Conservation (phyloP, 2,888 invertebrate species). For the Phortica magna region DNA sequence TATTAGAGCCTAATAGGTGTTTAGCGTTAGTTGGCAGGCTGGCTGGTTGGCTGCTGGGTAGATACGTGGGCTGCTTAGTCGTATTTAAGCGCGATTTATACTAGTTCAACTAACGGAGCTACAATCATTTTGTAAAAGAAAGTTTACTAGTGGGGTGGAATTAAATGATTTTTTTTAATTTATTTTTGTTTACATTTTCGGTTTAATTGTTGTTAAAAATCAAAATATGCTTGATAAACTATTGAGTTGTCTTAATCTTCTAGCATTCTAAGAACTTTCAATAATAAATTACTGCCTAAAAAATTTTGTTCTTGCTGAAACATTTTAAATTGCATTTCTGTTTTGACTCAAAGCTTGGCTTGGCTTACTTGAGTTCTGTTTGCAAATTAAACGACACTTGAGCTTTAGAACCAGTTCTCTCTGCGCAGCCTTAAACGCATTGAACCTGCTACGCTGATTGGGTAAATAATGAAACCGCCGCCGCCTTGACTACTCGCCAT, state of each 20-base stretch:
- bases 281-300: too few relatives aligned
- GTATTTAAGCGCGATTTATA: slow-evolving; percentile 47
- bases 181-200: not conserved
- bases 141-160: slow-evolving; percentile 27
- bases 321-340: too few relatives aligned
- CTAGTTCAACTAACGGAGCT: slow-evolving; percentile 42
- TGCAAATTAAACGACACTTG: too few relatives aligned
- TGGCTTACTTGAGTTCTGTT: too few relatives aligned
- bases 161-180: slow-evolving; percentile 19
- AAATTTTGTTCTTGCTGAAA: too few relatives aligned
- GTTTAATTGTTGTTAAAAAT: too few relatives aligned
- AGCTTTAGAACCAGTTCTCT: too few relatives aligned
- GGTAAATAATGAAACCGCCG: not conserved
- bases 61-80: not conserved
- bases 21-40: slow-evolving; percentile 47
- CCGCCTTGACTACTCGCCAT: not conserved
- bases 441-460: not conserved
- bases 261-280: too few relatives aligned
- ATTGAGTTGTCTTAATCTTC: too few relatives aligned
- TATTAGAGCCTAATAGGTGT: slow-evolving; percentile 70
- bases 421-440: not conserved
- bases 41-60: not conserved
- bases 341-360: too few relatives aligned
- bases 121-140: slow-evolving; percentile 42
- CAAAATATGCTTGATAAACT: too few relatives aligned